Evolutionary conservation across 2,888 invertebrate species (phyloP).

Genomic region (Mythimna ferrago): DNA sequence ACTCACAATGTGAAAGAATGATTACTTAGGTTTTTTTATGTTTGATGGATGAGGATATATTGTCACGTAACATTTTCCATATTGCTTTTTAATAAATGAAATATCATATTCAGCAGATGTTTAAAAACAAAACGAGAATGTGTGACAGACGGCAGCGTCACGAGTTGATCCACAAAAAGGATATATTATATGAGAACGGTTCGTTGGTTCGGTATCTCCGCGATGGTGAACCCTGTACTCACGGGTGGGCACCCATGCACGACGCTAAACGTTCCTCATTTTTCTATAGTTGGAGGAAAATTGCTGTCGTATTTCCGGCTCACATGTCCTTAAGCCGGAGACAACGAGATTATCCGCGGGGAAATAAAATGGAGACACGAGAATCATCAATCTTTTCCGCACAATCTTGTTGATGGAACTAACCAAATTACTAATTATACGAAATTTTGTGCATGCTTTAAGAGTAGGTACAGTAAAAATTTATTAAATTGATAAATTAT

Average conservation of each 20-base stretch:
- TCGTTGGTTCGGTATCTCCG: slow-evolving; percentile 69
- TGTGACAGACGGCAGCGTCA: slow-evolving; percentile 60
- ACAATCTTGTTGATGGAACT: slow-evolving; percentile 74
- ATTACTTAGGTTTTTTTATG: slow-evolving; percentile 69
- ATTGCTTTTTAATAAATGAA: slow-evolving; percentile 58
- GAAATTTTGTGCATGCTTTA: slow-evolving; percentile 35
- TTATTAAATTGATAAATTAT: slow-evolving; percentile 7
- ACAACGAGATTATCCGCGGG: slow-evolving; percentile 89
- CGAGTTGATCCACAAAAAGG: slow-evolving; percentile 67
- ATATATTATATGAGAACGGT: slow-evolving; percentile 71
- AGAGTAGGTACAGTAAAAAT: slow-evolving; percentile 9
- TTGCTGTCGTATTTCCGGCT: slow-evolving; percentile 89
- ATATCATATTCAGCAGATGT: slow-evolving; percentile 41
- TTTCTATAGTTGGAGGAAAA: slow-evolving; percentile 89
- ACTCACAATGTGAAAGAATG: slow-evolving; percentile 69
- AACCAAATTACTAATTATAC: slow-evolving; percentile 71
- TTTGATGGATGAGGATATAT: slow-evolving; percentile 74
- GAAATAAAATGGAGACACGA: slow-evolving; percentile 88
- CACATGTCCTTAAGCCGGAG: slow-evolving; percentile 89
- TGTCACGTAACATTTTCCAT: slow-evolving; percentile 52
- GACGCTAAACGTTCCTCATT: slow-evolving; percentile 87
- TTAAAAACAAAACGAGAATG: slow-evolving; percentile 44
- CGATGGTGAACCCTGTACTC: slow-evolving; percentile 70
- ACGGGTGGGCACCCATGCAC: slow-evolving; percentile 81
- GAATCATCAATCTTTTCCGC: slow-evolving; percentile 84